A percentile compares a stretch with the other conserved stretches of the same genome.
phyloP scores from a whole-genome alignment of 2,113 vertebrate genomes.

The Labeo catla region DNA sequence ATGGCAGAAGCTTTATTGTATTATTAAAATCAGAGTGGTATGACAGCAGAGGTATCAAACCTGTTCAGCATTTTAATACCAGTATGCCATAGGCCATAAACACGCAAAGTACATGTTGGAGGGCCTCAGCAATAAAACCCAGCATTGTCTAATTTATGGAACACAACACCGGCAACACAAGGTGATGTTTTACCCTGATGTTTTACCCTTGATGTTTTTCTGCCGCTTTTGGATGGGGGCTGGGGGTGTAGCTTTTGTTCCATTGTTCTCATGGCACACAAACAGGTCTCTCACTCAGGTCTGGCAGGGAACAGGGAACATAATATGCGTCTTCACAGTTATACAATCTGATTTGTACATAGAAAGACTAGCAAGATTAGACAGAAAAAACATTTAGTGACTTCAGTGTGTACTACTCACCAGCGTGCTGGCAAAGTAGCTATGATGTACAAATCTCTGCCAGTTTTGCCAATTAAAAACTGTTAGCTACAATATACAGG shows the following conservation, averaged over 20 bases:
- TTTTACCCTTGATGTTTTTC: constrained; percentile 69
- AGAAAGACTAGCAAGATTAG: background rate
- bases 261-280: constrained; percentile 10
- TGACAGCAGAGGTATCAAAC: constrained; percentile 76
- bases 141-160: constrained; percentile 80
- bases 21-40: constrained; percentile 80
- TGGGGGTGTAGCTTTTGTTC: constrained; percentile 47
- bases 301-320: background rate
- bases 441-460: background rate
- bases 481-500: background rate
- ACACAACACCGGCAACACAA: constrained; percentile 71
- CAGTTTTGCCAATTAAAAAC: background rate
- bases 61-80: constrained; percentile 78
- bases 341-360: constrained; percentile 6
- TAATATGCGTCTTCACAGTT: background rate
- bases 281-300: constrained; percentile 12
- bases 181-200: constrained; percentile 74
- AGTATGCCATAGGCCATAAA: constrained; percentile 74
- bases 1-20: constrained; percentile 77
- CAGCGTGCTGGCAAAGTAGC: background rate
- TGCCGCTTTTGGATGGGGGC: constrained; percentile 43
- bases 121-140: constrained; percentile 75
- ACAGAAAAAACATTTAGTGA: background rate
- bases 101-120: constrained; percentile 63
- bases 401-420: background rate